These are phyloP conservation scores for Rhynchonycteris naso DNA, from an alignment of 2,797 vertebrate genomes.

Conservation along the genomic window DNA sequence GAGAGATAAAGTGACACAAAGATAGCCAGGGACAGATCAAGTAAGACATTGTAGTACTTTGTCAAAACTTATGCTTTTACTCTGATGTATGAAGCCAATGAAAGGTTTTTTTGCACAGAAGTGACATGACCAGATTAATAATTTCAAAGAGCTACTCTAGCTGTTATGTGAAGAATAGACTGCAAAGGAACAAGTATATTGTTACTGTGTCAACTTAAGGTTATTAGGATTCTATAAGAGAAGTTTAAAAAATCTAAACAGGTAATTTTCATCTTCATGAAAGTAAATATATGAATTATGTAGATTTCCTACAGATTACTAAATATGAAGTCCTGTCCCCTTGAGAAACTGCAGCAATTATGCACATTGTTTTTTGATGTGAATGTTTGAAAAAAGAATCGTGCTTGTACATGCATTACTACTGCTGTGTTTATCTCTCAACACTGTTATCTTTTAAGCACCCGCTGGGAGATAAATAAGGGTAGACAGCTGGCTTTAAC, in stretches of 20 bases:
- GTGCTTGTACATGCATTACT: conserved; percentile 76
- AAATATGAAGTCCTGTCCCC: conserved; percentile 44
- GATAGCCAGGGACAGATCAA: not conserved
- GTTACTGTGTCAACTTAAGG: conserved; percentile 12
- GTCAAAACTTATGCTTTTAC: conserved; percentile 28
- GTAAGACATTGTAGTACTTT: not conserved
- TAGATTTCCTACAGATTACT: conserved; percentile 50
- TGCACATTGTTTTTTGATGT: conserved; percentile 4
- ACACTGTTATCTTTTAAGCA: conserved; percentile 25
- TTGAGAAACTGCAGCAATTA: conserved; percentile 72
- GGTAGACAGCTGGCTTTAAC: conserved; percentile 60
- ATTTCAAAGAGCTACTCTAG: conserved; percentile 3
- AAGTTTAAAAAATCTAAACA: not conserved
- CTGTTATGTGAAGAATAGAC: not conserved
- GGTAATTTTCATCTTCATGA: conserved; percentile 35
- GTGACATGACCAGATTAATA: not conserved
- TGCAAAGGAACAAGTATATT: not conserved
- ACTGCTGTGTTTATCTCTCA: conserved; percentile 53
- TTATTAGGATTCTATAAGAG: conserved; percentile 3
- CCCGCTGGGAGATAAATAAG: conserved; percentile 63
- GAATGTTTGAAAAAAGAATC: conserved; percentile 57
- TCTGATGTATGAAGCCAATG: not conserved
- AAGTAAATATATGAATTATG: conserved; percentile 21
- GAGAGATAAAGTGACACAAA: not conserved
- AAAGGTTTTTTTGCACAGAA: conserved; percentile 30